Evolutionary conservation across 2,888 invertebrate species (phyloP), one percentile per base, ranked within the genome.

Genomic region (Drosophila recens): DNA sequence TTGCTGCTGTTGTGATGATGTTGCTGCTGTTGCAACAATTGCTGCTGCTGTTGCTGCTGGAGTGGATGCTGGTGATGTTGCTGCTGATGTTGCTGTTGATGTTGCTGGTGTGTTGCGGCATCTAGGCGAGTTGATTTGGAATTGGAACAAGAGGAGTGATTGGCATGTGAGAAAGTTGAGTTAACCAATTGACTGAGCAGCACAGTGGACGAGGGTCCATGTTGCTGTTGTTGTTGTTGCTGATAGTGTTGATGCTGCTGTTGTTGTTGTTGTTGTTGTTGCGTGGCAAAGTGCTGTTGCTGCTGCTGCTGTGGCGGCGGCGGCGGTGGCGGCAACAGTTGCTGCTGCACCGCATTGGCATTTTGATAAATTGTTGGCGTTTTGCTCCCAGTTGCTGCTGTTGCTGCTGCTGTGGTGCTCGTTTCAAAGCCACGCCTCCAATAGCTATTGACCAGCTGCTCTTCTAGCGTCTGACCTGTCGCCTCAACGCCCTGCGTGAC

Each of bases 361-460:
- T 85, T 90, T 84, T 90, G 90, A 80, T 90, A 91, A 66, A 88
- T 84, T 83, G 90, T 90, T 89, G 91, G 90, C 90, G 91, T 88
- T 90, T 91, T 91, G 82, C 89, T 80, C 58, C 66, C 75, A 63
- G 65, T 42, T 51, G 64, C 33, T 53, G 9, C 46, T 42, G 73
- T n/a, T 23, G 72, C 48, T 45, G 40, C 34, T 40, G 75, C 20
- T 62, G 74, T 13, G 17, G 72, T 51, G 17, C 54, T 54, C 30
- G 79, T 91, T 43, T 96, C 95, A 91, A 96, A 94, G 88, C 95
- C 95, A 87, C 95, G 95, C 91, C 96, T 94, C 95, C 96, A 96
- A 92, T 95, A 95, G 89, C 95, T 95, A 92, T 97, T 97, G 92
- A 97, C 95, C 66, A 91, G 79, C 93, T 97, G 96, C 93, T 96